Evolutionary conservation across 2,113 vertebrate genomes (phyloP).

Genomic region (Caranx ignobilis): DNA sequence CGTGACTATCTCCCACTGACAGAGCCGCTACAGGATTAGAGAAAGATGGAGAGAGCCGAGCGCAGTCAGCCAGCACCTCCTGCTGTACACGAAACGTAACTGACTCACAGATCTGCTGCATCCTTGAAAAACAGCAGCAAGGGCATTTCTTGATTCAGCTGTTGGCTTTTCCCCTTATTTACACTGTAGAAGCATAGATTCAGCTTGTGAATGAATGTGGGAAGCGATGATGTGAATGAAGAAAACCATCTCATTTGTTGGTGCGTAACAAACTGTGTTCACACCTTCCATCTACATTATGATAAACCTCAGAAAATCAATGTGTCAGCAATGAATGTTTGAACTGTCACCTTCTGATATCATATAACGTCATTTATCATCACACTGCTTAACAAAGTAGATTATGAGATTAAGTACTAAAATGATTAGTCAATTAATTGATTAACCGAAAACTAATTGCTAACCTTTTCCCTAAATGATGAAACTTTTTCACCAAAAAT

Average conservation of each 20-base stretch:
- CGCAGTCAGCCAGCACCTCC: constrained; percentile 74
- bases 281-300: neutral
- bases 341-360: neutral
- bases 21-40: constrained; percentile 81
- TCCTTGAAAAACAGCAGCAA: constrained; percentile 76
- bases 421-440: neutral
- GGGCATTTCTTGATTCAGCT: constrained; percentile 58
- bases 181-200: neutral
- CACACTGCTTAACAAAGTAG: constrained; percentile 1
- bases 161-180: constrained; percentile 21
- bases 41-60: constrained; percentile 18
- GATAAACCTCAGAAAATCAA: neutral
- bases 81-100: constrained; percentile 63
- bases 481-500: neutral
- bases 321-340: constrained; percentile 2
- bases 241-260: neutral
- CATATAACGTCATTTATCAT: neutral
- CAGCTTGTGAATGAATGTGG: neutral
- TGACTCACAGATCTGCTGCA: constrained; percentile 54
- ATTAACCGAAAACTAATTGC: neutral
- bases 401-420: neutral
- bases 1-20: constrained; percentile 84
- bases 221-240: neutral
- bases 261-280: neutral
- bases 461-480: neutral